phyloP scores from a whole-genome alignment of 2,888 invertebrate species.

The Heliconius sara region DNA sequence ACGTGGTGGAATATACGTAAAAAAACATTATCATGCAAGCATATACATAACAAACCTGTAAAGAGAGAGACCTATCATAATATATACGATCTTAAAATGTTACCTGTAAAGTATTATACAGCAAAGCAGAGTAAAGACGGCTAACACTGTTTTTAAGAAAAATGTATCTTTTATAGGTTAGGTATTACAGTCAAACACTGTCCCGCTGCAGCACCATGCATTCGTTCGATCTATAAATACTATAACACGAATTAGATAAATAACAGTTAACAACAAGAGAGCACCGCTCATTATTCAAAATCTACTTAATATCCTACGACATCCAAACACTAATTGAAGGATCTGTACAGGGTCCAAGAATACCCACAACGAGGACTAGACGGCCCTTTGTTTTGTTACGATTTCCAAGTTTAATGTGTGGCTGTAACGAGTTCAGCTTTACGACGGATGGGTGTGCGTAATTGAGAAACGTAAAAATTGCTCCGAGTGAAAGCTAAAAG shows the following conservation, averaged over 20 bases:
- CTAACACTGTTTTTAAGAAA: no score
- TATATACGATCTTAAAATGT: no score
- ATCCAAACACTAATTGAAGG: constrained; percentile 21
- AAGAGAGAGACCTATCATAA: no score
- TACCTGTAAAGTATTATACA: no score
- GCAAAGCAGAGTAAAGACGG: no score
- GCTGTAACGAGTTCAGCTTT: constrained; percentile 11
- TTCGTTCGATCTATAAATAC: no score
- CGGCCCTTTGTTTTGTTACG: constrained; percentile 17
- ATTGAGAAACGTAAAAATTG: constrained; percentile 26
- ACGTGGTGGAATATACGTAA: no score
- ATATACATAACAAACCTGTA: no score
- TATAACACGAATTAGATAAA: background rate
- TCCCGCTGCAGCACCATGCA: background rate
- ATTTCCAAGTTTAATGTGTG: constrained; percentile 23
- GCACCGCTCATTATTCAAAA: constrained; percentile 11
- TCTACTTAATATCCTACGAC: constrained; percentile 17
- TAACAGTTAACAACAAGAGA: background rate
- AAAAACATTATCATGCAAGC: no score
- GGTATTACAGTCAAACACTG: background rate
- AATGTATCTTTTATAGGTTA: no score
- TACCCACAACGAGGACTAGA: constrained; percentile 2
- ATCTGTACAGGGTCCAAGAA: background rate
- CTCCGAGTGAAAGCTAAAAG: constrained; percentile 15
- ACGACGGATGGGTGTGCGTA: constrained; percentile 15